These are phyloP conservation scores for Melopsittacus undulatus DNA, from an alignment of 2,797 vertebrate species.

Conservation along the genomic window DNA sequence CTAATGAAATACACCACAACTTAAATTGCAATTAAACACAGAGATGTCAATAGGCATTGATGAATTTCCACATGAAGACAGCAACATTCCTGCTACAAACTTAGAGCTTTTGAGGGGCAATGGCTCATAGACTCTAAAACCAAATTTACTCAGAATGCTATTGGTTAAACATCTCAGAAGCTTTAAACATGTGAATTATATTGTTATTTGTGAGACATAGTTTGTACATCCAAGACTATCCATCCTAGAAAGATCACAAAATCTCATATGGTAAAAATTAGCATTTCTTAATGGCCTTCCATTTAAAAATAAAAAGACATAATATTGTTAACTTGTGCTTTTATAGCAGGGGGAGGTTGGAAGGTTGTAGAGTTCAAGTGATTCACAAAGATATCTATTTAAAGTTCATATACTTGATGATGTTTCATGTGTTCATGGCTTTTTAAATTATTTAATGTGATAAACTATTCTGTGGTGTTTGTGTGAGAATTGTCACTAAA, in stretches of 20 bases:
- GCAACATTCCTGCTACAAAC: not conserved
- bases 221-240: not conserved
- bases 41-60: slow-evolving; percentile 52
- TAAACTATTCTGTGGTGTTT: not conserved
- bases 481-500: not conserved
- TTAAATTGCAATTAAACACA: slow-evolving; percentile 69
- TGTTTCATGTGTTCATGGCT: not conserved
- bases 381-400: not conserved
- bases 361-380: not conserved
- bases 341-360: not conserved
- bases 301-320: not conserved
- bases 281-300: not conserved
- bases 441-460: not conserved
- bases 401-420: not conserved
- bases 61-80: slow-evolving; percentile 29
- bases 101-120: slow-evolving; percentile 8
- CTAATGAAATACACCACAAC: slow-evolving; percentile 60
- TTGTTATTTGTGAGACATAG: not conserved
- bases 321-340: not conserved
- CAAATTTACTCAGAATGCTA: not conserved
- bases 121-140: not conserved
- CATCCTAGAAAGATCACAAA: not conserved
- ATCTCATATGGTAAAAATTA: not conserved
- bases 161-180: slow-evolving; percentile 29
- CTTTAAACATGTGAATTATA: not conserved